Evolutionary conservation across 2,113 vertebrate species (phyloP).

Genomic region (Peromyscus californicus): DNA sequence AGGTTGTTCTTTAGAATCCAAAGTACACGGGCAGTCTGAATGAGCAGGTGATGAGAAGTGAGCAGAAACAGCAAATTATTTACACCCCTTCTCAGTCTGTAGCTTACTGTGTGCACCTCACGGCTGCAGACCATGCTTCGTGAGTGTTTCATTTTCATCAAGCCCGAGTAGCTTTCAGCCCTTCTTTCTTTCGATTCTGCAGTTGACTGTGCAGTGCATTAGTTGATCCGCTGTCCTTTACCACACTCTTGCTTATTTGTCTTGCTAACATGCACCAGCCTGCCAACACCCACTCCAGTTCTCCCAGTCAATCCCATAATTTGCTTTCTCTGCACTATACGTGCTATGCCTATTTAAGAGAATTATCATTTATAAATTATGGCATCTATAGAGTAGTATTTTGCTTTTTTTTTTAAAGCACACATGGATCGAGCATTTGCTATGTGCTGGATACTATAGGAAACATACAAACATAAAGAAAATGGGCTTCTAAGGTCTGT

Average conservation of each 20-base stretch:
- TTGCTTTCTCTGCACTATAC: background rate
- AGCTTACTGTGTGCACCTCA: background rate
- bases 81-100: background rate
- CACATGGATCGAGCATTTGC: background rate
- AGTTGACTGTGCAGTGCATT: background rate
- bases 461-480: background rate
- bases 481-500: background rate
- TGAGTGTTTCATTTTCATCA: background rate
- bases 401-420: background rate
- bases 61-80: background rate
- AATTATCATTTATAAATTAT: background rate
- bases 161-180: background rate
- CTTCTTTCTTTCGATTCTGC: background rate
- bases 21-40: background rate
- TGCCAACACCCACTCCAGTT: background rate
- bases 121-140: background rate
- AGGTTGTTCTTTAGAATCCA: background rate
- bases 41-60: background rate
- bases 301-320: background rate
- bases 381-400: background rate
- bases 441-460: background rate
- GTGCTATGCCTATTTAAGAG: background rate
- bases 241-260: background rate
- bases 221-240: no score
- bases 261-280: no score